Conservation (phyloP, 2,113 vertebrate species). For the Oreochromis tanganicae region DNA sequence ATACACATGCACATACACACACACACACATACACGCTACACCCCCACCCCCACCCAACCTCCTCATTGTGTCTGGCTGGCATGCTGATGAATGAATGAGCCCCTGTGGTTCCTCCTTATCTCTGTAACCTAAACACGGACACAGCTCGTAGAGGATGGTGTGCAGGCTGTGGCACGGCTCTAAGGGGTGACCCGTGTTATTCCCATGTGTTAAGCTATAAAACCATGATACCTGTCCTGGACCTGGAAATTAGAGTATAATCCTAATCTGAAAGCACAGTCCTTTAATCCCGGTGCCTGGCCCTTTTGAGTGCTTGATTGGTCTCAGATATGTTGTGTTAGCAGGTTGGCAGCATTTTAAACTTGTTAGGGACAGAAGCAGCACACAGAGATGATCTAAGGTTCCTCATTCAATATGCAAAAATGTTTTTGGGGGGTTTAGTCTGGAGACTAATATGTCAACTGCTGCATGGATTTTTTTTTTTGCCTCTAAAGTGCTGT, state of each 20-base stretch:
- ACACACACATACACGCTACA: background rate
- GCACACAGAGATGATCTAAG: background rate
- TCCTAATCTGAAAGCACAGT: constrained; percentile 23
- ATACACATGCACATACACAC: background rate
- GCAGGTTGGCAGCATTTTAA: background rate
- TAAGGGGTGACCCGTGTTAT: background rate
- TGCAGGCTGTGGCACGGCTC: background rate
- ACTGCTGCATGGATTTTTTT: background rate
- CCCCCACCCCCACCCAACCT: background rate
- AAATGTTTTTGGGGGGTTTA: background rate
- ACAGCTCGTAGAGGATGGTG: background rate
- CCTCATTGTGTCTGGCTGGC: constrained; percentile 55
- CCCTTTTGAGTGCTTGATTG: constrained; percentile 4
- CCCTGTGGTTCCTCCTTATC: constrained; percentile 43
- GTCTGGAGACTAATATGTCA: background rate
- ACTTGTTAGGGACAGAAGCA: background rate
- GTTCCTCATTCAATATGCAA: background rate
- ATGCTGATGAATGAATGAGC: constrained; percentile 58
- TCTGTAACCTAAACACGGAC: constrained; percentile 37
- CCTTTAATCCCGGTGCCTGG: background rate
- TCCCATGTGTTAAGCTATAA: background rate
- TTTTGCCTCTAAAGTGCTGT: background rate
- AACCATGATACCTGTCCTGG: background rate
- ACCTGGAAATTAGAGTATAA: constrained; percentile 12
- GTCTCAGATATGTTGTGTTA: background rate